Base-by-base conservation (phyloP, 2,888 invertebrate genomes). In the Xylocampa areola region DNA sequence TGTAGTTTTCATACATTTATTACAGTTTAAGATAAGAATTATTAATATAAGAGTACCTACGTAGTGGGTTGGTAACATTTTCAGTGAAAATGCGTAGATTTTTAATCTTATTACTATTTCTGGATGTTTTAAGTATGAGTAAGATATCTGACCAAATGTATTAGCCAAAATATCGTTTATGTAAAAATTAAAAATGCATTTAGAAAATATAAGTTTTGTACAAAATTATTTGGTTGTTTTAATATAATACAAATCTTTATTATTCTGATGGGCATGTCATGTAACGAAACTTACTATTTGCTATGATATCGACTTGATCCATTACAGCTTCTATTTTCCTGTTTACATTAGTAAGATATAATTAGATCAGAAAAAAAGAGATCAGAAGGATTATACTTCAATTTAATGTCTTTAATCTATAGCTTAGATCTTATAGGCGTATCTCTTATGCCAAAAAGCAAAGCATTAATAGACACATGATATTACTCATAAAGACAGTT, bases 151-250 rank as follows among this genome's bases (percentile, higher is more conserved):
- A 60, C 51, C 54, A 63, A 71, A 54, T 47, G 17, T 68, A 47
- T n/a, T n/a, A 57, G 44, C 57, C 53, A 58, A 75, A 73, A 61
- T 67, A 63, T 41, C 55, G 62, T 67, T 57, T 54, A 60, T 65
- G 39, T 66, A 52, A 75, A 70, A 65, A 33, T 68, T 66, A 52
- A 75, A 70, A 65, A 33, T 68, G 76, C 76, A 76, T 79, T 77
- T 76, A 68, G 73, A 64, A 65, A 66, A 66, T 68, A 72, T 75
- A 75, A 60, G 64, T 52, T 72, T 71, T 57, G 5, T 71, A 71
- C 47, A 64, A 59, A 62, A 58, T 35, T 2, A 2, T 2, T 11
- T 14, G 13, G 8, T 25, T 35, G 11, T 16, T 43, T 50, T 30
- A 3, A 36, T 47, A 11, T 4, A 25, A 4, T 2, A 7, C 11